Evolutionary conservation across 2,888 invertebrate species (phyloP).

Genomic region (Dolichomitus sp.): DNA sequence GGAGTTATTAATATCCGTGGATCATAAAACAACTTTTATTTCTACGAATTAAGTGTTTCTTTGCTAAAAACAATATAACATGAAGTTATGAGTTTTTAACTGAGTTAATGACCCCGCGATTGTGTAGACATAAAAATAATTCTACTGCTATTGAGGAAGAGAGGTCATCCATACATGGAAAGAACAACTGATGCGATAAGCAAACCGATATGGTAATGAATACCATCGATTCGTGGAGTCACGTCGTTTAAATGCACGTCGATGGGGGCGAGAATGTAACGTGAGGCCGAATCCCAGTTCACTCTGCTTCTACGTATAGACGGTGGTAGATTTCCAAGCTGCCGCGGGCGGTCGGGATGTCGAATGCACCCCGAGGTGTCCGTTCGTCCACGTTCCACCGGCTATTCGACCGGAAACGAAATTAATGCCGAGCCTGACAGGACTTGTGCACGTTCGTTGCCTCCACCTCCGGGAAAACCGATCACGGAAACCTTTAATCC

Average conservation of each 20-base stretch:
- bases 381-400: conserved; percentile 46
- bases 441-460: conserved; percentile 7
- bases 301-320: conserved; percentile 10
- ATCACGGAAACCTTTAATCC: conserved; percentile 73
- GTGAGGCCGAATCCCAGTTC: not conserved
- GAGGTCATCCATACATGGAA: not conserved
- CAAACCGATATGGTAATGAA: conserved; percentile 60
- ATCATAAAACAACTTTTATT: not conserved
- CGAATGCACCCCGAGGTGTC: conserved; percentile 26
- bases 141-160: not conserved
- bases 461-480: conserved; percentile 62
- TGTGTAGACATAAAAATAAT: not conserved
- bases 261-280: conserved; percentile 15
- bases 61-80: not conserved
- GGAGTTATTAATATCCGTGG: too few relatives aligned
- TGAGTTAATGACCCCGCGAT: not conserved
- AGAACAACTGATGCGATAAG: conserved; percentile 36
- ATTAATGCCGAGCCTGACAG: conserved; percentile 48
- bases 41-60: not conserved
- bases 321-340: conserved; percentile 46
- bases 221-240: conserved; percentile 40
- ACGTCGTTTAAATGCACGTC: conserved; percentile 24
- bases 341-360: conserved; percentile 36
- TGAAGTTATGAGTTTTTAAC: not conserved
- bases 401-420: conserved; percentile 59